Evolutionary conservation across 2,113 vertebrate species (phyloP).

Genomic region (Rostratula benghalensis): DNA sequence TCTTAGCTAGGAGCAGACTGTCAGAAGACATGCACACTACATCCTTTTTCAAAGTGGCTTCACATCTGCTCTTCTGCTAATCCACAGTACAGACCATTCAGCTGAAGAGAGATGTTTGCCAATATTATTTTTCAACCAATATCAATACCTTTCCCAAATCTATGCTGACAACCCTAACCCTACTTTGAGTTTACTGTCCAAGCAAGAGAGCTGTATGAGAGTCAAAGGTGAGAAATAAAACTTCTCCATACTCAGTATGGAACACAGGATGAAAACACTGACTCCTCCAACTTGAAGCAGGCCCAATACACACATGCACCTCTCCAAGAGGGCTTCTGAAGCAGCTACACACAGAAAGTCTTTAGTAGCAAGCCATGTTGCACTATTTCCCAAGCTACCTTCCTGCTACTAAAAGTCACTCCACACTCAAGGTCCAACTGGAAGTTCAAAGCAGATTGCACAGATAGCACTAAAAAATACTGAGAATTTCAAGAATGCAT

Average conservation of each 20-base stretch:
- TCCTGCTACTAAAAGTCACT: neutral
- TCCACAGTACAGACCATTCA: neutral
- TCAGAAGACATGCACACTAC: neutral
- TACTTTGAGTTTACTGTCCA: neutral
- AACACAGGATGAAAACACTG: neutral
- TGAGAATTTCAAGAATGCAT: constrained; percentile 37
- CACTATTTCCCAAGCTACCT: neutral
- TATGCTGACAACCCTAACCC: neutral
- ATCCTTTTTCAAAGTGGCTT: neutral
- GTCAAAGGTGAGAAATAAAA: neutral
- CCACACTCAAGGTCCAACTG: neutral
- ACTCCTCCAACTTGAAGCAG: neutral
- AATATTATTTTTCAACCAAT: neutral
- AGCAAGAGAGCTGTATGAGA: neutral
- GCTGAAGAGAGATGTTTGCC: neutral
- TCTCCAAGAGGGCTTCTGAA: neutral
- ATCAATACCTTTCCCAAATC: neutral
- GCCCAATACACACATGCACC: neutral
- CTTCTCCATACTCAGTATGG: neutral
- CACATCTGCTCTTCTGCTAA: neutral
- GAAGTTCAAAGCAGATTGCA: neutral
- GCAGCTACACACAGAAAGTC: neutral
- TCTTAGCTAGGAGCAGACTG: neutral
- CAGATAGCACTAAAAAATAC: neutral
- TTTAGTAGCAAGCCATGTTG: neutral